Evolutionary conservation across 2,113 vertebrate species (phyloP), one percentile per base, ranked within the genome.

Genomic region (Polypterus senegalus): DNA sequence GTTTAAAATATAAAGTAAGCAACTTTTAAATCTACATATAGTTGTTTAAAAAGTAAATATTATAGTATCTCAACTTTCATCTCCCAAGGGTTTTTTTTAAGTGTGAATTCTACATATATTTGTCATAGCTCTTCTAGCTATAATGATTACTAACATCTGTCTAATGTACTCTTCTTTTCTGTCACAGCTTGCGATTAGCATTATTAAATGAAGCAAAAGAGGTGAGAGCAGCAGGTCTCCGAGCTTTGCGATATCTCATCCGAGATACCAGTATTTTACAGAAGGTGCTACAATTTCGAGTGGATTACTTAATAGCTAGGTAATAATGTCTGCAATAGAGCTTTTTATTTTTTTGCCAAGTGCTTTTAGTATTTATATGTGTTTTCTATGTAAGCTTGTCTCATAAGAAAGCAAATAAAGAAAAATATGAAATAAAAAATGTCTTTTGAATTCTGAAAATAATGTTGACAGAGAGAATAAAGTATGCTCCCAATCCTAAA

Each of bases 271-370:
- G 57, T 67, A 85, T 97, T 76, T 82, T 98, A 61, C 92, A 96
- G 81, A 97, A 97, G 84, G 93, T 97, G 81, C 88, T 98, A 63
- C 89, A 80, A 62, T 80, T 98, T 63, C 94, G 92, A 80, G 94
- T 98, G 81, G 95, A 98, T 84, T 98, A 97, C 81, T 87, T 98
- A 79, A 94, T 98, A 81, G 86, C 94, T 69, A 94, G 94, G 94
- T 98, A 77, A 82, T 75, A 76, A 61, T 11, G 3, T 8, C 4
- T 7, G 7, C 44, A n/a, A 49, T 60, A 3, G 44, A 47, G 7
- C 6, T 60, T 6, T 55, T 6, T 10, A 55, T 5, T 8, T 5
- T 55, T 2, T 3, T 55, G 54, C 9, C 10, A 5, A 27, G 5
- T 55, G 54, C 4, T 27, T 44, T 57, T 7, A 11, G 11, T 4